phyloP scores from a whole-genome alignment of 2,888 invertebrate species.

The Celastrina argiolus region DNA sequence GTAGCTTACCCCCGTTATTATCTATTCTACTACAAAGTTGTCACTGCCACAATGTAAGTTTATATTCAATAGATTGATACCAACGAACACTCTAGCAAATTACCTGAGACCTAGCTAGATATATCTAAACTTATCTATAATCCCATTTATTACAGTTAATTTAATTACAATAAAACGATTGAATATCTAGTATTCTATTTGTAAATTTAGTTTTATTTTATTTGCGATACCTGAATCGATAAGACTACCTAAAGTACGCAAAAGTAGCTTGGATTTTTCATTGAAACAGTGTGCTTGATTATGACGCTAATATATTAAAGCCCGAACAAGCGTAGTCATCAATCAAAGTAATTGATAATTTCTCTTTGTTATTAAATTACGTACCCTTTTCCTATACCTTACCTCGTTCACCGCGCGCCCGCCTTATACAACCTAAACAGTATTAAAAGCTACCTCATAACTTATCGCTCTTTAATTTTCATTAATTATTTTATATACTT shows the following conservation, averaged over 20 bases:
- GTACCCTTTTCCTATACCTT: neutral
- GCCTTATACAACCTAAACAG: neutral
- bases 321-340: neutral
- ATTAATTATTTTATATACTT: neutral
- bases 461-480: neutral
- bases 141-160: no score
- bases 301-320: neutral
- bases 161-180: no score
- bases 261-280: neutral
- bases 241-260: neutral
- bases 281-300: neutral
- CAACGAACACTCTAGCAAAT: neutral
- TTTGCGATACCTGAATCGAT: neutral
- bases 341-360: conserved; percentile 21
- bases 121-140: no score
- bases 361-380: conserved; percentile 5
- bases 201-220: no score
- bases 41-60: conserved; percentile 1
- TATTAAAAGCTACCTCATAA: neutral
- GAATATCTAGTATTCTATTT: no score
- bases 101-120: neutral
- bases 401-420: neutral
- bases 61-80: neutral
- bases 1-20: neutral
- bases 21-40: neutral